phyloP scores from a whole-genome alignment of 64 coral and sea anemone species.

The Actinia tenebrosa region DNA sequence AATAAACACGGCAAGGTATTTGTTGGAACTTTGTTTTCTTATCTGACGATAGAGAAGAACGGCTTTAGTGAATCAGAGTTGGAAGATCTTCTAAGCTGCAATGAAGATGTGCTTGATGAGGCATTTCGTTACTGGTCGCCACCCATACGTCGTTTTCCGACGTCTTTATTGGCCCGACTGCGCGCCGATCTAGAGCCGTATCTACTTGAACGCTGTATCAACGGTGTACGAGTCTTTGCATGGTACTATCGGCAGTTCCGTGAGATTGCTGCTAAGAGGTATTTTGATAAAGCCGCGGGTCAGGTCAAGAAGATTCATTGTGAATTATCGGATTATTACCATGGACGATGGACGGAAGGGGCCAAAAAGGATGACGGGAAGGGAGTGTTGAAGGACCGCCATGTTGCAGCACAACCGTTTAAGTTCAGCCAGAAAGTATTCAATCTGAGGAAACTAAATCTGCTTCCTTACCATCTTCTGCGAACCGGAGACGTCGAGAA shows the following conservation, averaged over 20 bases:
- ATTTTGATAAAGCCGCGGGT: slow-evolving; percentile 45
- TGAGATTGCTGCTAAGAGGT: slow-evolving; percentile 72
- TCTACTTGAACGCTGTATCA: slow-evolving; percentile 45
- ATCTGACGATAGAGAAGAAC: slow-evolving; percentile 55
- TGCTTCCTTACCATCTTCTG: slow-evolving; percentile 82
- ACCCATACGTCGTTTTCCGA: slow-evolving; percentile 57
- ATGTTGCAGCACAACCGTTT: slow-evolving; percentile 65
- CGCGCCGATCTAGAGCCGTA: slow-evolving; percentile 66
- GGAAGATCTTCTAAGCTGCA: slow-evolving; percentile 80
- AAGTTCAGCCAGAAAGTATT: slow-evolving; percentile 47
- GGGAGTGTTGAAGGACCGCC: slow-evolving; percentile 62
- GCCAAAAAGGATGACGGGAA: slow-evolving; percentile 59
- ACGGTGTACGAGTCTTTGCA: slow-evolving; percentile 66
- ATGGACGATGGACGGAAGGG: slow-evolving; percentile 63
- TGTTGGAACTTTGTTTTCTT: slow-evolving; percentile 50
- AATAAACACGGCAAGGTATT: slow-evolving; percentile 53
- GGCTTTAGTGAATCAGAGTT: slow-evolving; percentile 81
- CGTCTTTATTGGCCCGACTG: slow-evolving; percentile 52
- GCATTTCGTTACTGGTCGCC: slow-evolving; percentile 59
- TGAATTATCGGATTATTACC: slow-evolving; percentile 66
- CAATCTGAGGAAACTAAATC: slow-evolving; percentile 72
- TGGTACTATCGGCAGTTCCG: slow-evolving; percentile 81
- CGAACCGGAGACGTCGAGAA: slow-evolving; percentile 70
- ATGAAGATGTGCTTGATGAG: slow-evolving; percentile 68
- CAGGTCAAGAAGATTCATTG: slow-evolving; percentile 55